A percentile compares a stretch with the other conserved stretches of the same genome.
phyloP scores from a whole-genome alignment of 2,888 invertebrate genomes.

The Oxyscelio sp. region DNA sequence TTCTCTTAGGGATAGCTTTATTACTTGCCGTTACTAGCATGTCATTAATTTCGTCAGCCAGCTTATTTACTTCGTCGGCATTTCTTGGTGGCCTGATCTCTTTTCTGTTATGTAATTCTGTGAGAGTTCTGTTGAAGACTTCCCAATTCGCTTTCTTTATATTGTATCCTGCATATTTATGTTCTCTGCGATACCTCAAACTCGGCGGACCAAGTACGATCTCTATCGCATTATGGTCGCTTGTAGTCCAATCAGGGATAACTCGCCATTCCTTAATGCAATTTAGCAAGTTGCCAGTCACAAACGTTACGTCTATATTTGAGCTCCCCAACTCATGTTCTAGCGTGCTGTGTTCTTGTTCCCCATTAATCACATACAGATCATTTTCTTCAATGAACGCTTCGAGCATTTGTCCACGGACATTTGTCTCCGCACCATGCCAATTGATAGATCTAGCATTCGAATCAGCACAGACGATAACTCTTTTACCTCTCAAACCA shows the following conservation, averaged over 20 bases:
- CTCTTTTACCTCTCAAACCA: conserved; percentile 21
- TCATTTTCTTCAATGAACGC: conserved; percentile 4
- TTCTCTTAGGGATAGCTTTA: conserved; percentile 12
- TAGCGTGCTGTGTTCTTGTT: background rate
- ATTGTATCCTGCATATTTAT: conserved; percentile 24
- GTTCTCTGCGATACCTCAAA: background rate
- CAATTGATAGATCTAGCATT: conserved; percentile 45
- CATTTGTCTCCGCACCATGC: background rate
- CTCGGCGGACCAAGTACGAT: too few relatives aligned
- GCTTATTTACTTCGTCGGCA: background rate
- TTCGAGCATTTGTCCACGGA: background rate
- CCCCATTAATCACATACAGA: background rate
- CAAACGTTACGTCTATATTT: conserved; percentile 45
- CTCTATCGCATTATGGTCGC: conserved; percentile 54
- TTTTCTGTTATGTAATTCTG: background rate
- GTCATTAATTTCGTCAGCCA: background rate
- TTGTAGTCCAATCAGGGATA: conserved; percentile 6
- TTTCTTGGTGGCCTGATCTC: background rate
- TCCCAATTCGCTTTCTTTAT: conserved; percentile 39
- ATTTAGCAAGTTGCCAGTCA: conserved; percentile 11
- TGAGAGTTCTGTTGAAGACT: too few relatives aligned
- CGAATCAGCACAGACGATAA: conserved; percentile 21
- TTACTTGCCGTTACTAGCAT: background rate
- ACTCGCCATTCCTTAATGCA: conserved; percentile 20
- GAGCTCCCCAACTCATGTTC: background rate